Evolutionary conservation across 2,888 invertebrate species (phyloP).

Genomic region (Apodemia duryi): DNA sequence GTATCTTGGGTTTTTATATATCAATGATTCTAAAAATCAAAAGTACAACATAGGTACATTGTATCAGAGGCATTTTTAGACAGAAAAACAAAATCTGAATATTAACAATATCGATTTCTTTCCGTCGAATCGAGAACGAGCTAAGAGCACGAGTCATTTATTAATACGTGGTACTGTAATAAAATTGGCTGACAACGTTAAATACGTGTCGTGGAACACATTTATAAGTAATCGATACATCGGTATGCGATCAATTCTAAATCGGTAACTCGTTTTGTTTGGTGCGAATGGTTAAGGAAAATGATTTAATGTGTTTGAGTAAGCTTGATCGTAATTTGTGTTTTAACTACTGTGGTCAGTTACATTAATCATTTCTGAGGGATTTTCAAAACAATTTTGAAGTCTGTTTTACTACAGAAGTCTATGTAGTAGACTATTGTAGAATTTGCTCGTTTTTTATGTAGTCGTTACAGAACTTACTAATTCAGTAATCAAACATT

Average conservation of each 20-base stretch:
- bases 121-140: conserved; percentile 32
- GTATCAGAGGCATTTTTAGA: conserved; percentile 40
- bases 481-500: no score
- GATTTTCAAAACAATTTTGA: no score
- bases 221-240: conserved; percentile 75
- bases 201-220: conserved; percentile 42
- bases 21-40: no score
- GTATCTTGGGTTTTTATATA: no score
- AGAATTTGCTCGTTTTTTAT: no score
- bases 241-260: conserved; percentile 60
- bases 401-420: no score
- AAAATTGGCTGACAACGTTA: conserved; percentile 39
- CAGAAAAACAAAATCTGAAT: conserved; percentile 31
- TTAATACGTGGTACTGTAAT: conserved; percentile 37
- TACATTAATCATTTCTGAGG: no score
- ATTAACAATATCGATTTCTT: conserved; percentile 56
- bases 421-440: no score
- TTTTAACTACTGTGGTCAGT: no score
- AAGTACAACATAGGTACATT: no score
- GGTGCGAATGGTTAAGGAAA: conserved; percentile 16
- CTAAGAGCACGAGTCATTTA: conserved; percentile 32
- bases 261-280: conserved; percentile 34
- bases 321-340: no score
- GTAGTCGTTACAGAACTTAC: no score
- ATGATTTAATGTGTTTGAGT: conserved; percentile 1